Evolutionary conservation across 2,797 vertebrate genomes (phyloP), one percentile per base, ranked within the genome.

Genomic region (Atherinosoma microstoma): DNA sequence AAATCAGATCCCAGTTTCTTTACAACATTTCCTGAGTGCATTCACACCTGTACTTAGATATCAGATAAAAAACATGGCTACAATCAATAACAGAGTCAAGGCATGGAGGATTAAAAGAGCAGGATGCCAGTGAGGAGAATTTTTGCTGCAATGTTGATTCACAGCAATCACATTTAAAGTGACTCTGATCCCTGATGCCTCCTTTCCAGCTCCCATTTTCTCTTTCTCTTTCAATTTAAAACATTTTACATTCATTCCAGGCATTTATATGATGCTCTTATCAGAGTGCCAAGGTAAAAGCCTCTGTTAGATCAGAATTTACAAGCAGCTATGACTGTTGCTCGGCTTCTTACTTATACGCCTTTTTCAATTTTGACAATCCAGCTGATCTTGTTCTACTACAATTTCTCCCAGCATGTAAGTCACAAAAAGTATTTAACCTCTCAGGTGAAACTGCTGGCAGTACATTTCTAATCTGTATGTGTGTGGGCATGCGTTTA

Each of bases 381-480:
- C 2, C n/a, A 64, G 20, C 18, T 58, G 22, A 30, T 57, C 27
- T 75, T 16, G 38, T 51, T 67, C 51, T 36, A 65, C 51, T 73
- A 68, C 1, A 68, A 0, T 70, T 63, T 62, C 29, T 69, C 34
- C 49, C 58, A 53, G 36, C 54, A 56, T 79, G 38, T 67, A 72
- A 70, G 76, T 75, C 47, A 67, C 45, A 61, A 64, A 34, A 78
- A 27, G 32, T 51, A 49, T 84, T 80, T 78, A 81, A 74, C 63
- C 42, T 68, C 8, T 38, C 15, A 6, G 62, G 64, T 67, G 76
- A 83, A 68, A 62, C 36, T 59, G 56, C 49, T 51, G 35, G 58
- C 24, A 15, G 58, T 60, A 61, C 40, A 42, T 62, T 65, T 68
- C 32, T 16, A 27, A 3, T 3, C 9, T 30, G 40, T 24, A 12